Percentiles rank a stretch among this genome's conserved stretches.
These are phyloP conservation scores for Chromobotia macracanthus DNA, from an alignment of 2,797 vertebrate species.

Conservation along the genomic window DNA sequence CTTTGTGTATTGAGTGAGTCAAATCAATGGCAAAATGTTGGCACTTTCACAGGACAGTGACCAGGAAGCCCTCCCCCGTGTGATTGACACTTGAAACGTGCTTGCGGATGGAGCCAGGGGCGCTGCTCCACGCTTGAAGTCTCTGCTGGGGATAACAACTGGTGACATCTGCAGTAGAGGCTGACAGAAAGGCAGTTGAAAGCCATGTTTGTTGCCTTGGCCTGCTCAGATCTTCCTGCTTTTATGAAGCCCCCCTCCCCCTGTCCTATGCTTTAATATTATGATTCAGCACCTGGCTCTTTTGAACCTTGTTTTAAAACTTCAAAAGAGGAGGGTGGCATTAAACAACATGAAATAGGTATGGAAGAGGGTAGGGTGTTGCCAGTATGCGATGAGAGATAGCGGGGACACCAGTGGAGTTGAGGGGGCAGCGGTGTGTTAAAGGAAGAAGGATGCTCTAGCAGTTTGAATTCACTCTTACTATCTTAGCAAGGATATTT, in stretches of 20 bases:
- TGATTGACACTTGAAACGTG: slow-evolving; percentile 99
- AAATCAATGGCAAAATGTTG: slow-evolving; percentile 99
- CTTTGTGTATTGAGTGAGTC: slow-evolving; percentile 90
- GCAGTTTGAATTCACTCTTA: slow-evolving; percentile 88
- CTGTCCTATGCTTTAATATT: slow-evolving; percentile 85
- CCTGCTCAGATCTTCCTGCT: slow-evolving; percentile 88
- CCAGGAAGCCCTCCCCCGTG: slow-evolving; percentile 92
- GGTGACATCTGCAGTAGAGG: slow-evolving; percentile 99
- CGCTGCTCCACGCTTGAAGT: slow-evolving; percentile 94
- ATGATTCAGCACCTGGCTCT: slow-evolving; percentile 92
- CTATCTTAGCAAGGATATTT: slow-evolving; percentile 86
- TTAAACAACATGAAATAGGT: slow-evolving; percentile 89
- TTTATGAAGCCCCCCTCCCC: slow-evolving; percentile 82
- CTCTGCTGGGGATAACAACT: slow-evolving; percentile 98
- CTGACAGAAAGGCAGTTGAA: slow-evolving; percentile 99
- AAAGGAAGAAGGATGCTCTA: slow-evolving; percentile 38
- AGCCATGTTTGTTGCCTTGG: slow-evolving; percentile 90
- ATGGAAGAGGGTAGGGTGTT: slow-evolving; percentile 59
- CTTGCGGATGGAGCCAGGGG: slow-evolving; percentile 96
- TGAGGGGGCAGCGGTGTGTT: neutral
- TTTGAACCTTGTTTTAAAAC: slow-evolving; percentile 93
- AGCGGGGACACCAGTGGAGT: neutral
- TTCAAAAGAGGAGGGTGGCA: slow-evolving; percentile 89
- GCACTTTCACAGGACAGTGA: slow-evolving; percentile 99
- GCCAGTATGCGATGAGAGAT: slow-evolving; percentile 30